phyloP scores from a whole-genome alignment of 2,888 invertebrate species.

The Anthrax anthrax region DNA sequence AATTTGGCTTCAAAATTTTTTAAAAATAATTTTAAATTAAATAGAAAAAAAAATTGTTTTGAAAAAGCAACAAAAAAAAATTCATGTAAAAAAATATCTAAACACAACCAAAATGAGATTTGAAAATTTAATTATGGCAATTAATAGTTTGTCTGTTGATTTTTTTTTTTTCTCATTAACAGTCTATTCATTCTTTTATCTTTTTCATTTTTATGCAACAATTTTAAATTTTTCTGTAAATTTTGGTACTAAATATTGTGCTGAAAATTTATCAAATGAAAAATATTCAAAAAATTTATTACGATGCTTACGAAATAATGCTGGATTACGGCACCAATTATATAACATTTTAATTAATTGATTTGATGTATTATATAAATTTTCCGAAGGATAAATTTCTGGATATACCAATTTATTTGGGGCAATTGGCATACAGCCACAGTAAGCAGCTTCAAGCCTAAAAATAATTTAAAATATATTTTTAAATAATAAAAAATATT shows the following conservation, averaged over 20 bases:
- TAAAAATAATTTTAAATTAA: no score
- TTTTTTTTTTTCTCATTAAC: no score
- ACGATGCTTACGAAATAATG: conserved; percentile 27
- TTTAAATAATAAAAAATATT: conserved; percentile 1
- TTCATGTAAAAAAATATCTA: no score
- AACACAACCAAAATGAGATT: no score
- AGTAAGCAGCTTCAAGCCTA: conserved; percentile 53
- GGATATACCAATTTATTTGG: conserved; percentile 57
- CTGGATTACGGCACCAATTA: conserved; percentile 38
- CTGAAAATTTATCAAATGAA: conserved; percentile 33
- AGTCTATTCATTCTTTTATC: no score
- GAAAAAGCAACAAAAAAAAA: no score
- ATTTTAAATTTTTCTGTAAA: conserved; percentile 29
- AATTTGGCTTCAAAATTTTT: no score
- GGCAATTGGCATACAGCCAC: conserved; percentile 54
- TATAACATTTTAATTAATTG: conserved; percentile 42
- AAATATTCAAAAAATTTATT: conserved; percentile 29
- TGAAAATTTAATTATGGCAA: no score
- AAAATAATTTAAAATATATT: conserved; percentile 13
- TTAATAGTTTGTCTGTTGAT: no score
- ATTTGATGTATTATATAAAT: conserved; percentile 43
- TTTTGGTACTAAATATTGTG: conserved; percentile 30
- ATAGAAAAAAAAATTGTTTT: no score
- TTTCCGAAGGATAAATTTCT: conserved; percentile 49
- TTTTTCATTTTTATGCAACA: no score